Conservation (phyloP, 2,113 vertebrate species). For the Callopanchax toddi region DNA sequence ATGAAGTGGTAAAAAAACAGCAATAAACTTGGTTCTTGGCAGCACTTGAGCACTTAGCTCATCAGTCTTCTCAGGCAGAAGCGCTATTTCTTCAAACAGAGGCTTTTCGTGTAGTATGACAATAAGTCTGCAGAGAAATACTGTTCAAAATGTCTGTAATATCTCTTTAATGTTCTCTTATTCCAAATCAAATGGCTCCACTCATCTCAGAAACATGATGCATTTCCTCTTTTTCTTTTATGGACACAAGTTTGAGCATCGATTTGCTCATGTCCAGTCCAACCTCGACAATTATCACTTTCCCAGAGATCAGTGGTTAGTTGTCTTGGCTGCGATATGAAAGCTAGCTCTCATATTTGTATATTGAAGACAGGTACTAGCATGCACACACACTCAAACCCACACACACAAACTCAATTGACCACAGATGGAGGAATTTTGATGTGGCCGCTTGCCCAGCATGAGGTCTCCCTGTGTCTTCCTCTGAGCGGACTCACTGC, state of each 20-base stretch:
- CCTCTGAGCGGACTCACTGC: conserved; percentile 63
- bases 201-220: background rate
- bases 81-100: no score
- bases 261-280: conserved; percentile 38
- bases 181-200: background rate
- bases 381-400: conserved; percentile 2
- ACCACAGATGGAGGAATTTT: conserved; percentile 80
- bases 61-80: no score
- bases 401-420: conserved; percentile 44
- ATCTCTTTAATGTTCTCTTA: conserved; percentile 12
- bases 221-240: conserved; percentile 2
- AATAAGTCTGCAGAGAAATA: no score
- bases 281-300: conserved; percentile 44
- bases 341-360: conserved; percentile 46
- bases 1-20: no score
- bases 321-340: conserved; percentile 46
- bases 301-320: conserved; percentile 37
- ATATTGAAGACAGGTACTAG: conserved; percentile 55
- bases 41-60: no score
- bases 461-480: conserved; percentile 68
- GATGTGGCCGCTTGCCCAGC: conserved; percentile 72
- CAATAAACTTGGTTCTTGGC: no score
- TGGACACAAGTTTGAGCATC: conserved; percentile 38
- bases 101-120: no score
- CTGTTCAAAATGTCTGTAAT: background rate